Evolutionary conservation across 2,888 invertebrate species (phyloP), one percentile per base, ranked within the genome.

Genomic region (Drosophila neoperkinsi): DNA sequence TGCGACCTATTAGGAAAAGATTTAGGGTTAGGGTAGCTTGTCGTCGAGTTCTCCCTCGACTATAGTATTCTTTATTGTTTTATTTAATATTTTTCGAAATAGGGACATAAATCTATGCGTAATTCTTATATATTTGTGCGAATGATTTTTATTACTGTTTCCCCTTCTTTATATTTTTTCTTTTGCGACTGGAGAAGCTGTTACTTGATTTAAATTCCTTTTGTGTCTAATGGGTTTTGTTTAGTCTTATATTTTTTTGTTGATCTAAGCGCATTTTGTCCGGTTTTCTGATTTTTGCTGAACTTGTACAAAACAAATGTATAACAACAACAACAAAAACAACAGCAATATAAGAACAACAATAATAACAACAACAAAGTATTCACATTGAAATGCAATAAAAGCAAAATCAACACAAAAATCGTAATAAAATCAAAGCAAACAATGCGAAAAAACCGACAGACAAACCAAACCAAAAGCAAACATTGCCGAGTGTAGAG

Each of bases 401-500:
- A 88, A 78, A 85, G 82, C 83, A 85, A 85, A 84, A 84, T 83
- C 81, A 83, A 84, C 84, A 84, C 83, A 85, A 84, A 84, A 84
- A 83, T 83, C 80, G 84, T 86, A 84, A 85, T 84, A 84, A 85
- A 86, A 85, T 84, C 86, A 85, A 86, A 84, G 82, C 81, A 87
- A 84, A 82, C 82, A 85, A 87, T 82, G 77, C 76, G 71, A 69
- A 70, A 71, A 72, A 84, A 74, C 51, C 70, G 53, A 72, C 68
- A 71, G 69, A 71, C 61, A 77, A 25, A 46, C 46, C 55, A 70
- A 69, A 64, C 64, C 73, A 65, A 73, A 79, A 61, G 59, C 79
- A 79, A 79, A 79, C 66, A 75, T 58, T 64, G 60, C 64, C 68
- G 64, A 69, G 36, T 49, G 57, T 46, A 53, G 51, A 77, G 50